Evolutionary conservation across 2,888 invertebrate species (phyloP).

Genomic region (Tenthredo distinguenda): DNA sequence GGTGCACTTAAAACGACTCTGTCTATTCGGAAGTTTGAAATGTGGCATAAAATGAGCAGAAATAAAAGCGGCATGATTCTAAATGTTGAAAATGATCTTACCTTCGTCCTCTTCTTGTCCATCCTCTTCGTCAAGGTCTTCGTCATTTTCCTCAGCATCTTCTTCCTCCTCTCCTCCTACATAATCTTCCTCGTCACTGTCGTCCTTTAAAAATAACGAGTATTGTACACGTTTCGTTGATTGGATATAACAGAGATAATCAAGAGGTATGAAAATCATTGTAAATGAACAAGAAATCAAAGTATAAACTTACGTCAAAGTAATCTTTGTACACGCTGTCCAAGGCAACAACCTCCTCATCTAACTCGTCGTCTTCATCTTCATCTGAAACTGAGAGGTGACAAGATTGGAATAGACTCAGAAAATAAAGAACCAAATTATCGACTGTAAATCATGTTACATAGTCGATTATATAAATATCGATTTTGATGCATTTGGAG

Average conservation of each 20-base stretch:
- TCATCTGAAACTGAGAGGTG: slow-evolving; percentile 79
- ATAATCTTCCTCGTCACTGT: slow-evolving; percentile 82
- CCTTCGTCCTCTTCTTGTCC: slow-evolving; percentile 78
- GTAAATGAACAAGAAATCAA: slow-evolving; percentile 13
- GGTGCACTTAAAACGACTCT: not conserved
- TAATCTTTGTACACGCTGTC: slow-evolving; percentile 86
- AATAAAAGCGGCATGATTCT: not conserved
- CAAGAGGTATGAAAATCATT: slow-evolving; percentile 16
- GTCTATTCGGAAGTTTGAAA: not conserved
- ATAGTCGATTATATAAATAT: not conserved
- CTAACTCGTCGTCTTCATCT: slow-evolving; percentile 83
- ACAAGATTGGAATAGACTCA: slow-evolving; percentile 51
- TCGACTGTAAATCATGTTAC: slow-evolving; percentile 63
- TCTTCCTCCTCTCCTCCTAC: slow-evolving; percentile 84
- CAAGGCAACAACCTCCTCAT: slow-evolving; percentile 84
- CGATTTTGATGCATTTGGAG: not conserved
- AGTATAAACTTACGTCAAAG: slow-evolving; percentile 80
- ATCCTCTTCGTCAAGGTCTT: slow-evolving; percentile 75
- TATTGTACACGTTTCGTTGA: slow-evolving; percentile 19
- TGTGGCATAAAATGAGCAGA: not conserved
- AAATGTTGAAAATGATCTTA: slow-evolving; percentile 62
- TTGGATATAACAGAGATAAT: not conserved
- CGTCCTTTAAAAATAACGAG: slow-evolving; percentile 75
- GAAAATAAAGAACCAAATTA: slow-evolving; percentile 58
- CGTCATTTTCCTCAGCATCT: slow-evolving; percentile 82